A percentile compares a stretch with the other conserved stretches of the same genome.
These are phyloP conservation scores for Orientallactaga sibirica DNA, from an alignment of 2,797 vertebrate genomes.

Conservation along the genomic window DNA sequence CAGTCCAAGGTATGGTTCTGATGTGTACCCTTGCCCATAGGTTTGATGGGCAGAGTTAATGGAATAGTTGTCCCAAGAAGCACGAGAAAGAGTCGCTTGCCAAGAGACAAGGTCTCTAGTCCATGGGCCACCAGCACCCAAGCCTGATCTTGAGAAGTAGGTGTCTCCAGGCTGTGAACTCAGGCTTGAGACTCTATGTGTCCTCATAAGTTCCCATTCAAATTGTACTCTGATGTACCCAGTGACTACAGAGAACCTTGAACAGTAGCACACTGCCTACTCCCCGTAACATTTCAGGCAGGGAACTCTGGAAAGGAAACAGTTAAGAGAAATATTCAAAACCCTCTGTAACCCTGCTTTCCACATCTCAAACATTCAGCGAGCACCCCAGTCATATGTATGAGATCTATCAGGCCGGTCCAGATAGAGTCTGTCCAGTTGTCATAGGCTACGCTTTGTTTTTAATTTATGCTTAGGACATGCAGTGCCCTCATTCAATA, in stretches of 20 bases:
- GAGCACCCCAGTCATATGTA: not conserved
- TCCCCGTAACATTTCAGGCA: constrained; percentile 6
- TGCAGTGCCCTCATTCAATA: constrained; percentile 31
- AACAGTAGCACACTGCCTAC: not conserved
- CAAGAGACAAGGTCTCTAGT: not conserved
- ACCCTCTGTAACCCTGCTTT: not conserved
- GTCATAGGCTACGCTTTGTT: constrained; percentile 31
- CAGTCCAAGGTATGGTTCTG: not conserved
- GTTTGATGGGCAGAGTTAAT: not conserved
- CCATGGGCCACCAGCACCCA: not conserved
- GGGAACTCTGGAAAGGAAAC: constrained; percentile 11
- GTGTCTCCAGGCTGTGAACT: not conserved
- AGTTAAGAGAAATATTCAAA: constrained; percentile 37
- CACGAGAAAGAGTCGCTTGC: not conserved
- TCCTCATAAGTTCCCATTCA: not conserved
- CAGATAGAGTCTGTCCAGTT: constrained; percentile 9
- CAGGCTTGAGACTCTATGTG: not conserved
- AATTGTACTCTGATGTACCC: not conserved
- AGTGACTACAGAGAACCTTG: not conserved
- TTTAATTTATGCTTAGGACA: constrained; percentile 64
- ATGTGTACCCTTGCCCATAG: not conserved
- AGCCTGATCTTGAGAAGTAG: not conserved
- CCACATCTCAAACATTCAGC: not conserved
- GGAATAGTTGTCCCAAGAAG: not conserved
- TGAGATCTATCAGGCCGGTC: constrained; percentile 46